Conservation (phyloP, 2,888 invertebrate species). For the Orthonevra nobilis region DNA sequence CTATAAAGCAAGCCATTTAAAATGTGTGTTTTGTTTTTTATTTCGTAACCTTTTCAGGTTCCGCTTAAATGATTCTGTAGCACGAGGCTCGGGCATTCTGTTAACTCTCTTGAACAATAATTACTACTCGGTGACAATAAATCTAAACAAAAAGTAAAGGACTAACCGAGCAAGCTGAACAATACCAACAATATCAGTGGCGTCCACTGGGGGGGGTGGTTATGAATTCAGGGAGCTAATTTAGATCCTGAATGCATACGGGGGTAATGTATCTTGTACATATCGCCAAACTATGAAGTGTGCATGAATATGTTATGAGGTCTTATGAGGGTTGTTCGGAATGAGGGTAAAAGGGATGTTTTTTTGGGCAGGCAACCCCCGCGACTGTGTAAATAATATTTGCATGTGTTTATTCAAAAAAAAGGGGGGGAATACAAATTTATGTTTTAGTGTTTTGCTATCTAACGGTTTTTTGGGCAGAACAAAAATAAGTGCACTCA, state of each 20-base stretch:
- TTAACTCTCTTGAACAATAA: constrained; percentile 45
- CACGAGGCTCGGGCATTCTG: constrained; percentile 39
- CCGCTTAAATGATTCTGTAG: constrained; percentile 50
- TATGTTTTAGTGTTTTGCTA: constrained; percentile 45
- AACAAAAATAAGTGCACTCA: constrained; percentile 36
- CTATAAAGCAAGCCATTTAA: no score
- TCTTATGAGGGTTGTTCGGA: constrained; percentile 15
- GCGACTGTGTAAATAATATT: constrained; percentile 46
- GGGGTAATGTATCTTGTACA: constrained; percentile 27
- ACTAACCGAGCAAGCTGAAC: constrained; percentile 4
- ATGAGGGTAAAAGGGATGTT: not conserved
- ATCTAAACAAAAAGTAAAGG: constrained; percentile 17
- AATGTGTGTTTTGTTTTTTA: not conserved
- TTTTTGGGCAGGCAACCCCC: no score
- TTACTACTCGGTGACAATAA: constrained; percentile 55
- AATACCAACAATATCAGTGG: no score
- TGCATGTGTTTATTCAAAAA: constrained; percentile 22
- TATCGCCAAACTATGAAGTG: constrained; percentile 40
- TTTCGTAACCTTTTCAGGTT: constrained; percentile 38
- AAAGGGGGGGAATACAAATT: constrained; percentile 28
- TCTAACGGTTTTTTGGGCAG: constrained; percentile 25
- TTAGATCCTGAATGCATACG: constrained; percentile 26
- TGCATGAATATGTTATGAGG: constrained; percentile 46
- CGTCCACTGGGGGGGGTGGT: not conserved
- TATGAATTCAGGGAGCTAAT: constrained; percentile 39